Percentiles rank a stretch among this genome's conserved stretches.
Evolutionary conservation across 37 sponge, comb jelly and placozoan species (phyloP).

Genomic region (Agelas oroides): DNA sequence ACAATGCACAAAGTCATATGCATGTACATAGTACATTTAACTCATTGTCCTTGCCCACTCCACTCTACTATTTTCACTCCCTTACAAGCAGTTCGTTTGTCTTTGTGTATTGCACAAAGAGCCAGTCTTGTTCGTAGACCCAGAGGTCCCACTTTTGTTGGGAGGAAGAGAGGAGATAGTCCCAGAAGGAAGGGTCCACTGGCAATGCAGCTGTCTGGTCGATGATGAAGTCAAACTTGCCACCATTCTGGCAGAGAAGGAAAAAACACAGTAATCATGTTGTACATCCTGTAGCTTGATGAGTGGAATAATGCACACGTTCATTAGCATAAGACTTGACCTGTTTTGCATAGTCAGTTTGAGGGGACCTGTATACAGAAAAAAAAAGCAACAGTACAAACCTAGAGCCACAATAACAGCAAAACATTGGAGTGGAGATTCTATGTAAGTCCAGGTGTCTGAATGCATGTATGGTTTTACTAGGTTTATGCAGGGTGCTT

Average conservation of each 20-base stretch:
- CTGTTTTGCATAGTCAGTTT: conserved; percentile 79
- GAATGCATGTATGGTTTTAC: too few relatives aligned
- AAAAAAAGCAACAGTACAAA: background rate
- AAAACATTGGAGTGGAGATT: too few relatives aligned
- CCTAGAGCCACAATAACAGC: too few relatives aligned
- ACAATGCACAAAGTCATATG: too few relatives aligned
- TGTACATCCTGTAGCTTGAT: too few relatives aligned
- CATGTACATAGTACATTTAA: too few relatives aligned
- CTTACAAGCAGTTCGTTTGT: conserved; percentile 16
- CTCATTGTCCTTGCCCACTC: too few relatives aligned
- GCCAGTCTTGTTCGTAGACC: conserved; percentile 91
- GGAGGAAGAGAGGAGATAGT: conserved; percentile 68
- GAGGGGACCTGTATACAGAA: conserved; percentile 22
- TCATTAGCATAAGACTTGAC: conserved; percentile 1
- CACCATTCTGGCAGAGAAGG: conserved; percentile 58
- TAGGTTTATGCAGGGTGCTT: too few relatives aligned
- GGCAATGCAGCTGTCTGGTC: conserved; percentile 61
- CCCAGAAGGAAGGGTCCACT: conserved; percentile 58
- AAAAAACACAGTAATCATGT: background rate
- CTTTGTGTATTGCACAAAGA: conserved; percentile 3
- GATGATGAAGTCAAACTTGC: conserved; percentile 72
- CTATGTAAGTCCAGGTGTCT: too few relatives aligned
- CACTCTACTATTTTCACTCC: too few relatives aligned
- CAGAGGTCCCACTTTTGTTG: conserved; percentile 55
- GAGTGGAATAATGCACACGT: too few relatives aligned